Percentiles rank a stretch among this genome's conserved stretches.
Conservation (phyloP, 1,140 invertebrate genomes). For the Zaprionus inermis region DNA sequence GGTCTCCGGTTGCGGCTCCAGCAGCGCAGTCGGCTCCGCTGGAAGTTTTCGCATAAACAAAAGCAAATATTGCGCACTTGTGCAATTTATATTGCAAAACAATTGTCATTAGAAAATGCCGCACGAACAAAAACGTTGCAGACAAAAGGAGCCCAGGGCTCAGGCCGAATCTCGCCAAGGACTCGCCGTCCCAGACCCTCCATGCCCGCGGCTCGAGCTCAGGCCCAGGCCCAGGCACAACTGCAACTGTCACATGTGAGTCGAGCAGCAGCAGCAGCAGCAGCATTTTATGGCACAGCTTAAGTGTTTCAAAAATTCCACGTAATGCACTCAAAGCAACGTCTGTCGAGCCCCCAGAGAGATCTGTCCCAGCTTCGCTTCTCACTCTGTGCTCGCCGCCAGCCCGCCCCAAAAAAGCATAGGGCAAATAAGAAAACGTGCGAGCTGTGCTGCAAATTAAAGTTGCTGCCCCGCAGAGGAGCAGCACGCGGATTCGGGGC, state of each 20-base stretch:
- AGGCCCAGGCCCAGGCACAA: slow-evolving; percentile 47
- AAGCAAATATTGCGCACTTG: slow-evolving; percentile 84
- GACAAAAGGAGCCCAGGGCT: slow-evolving; percentile 64
- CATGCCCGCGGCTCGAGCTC: neutral
- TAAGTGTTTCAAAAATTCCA: slow-evolving; percentile 83
- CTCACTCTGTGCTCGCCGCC: slow-evolving; percentile 2
- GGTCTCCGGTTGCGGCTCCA: slow-evolving; percentile 12
- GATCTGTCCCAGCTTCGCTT: slow-evolving; percentile 5
- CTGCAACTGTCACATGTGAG: slow-evolving; percentile 82
- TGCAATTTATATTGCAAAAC: slow-evolving; percentile 84
- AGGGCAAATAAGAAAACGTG: slow-evolving; percentile 80
- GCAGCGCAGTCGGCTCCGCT: slow-evolving; percentile 47
- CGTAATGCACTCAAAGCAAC: slow-evolving; percentile 82
- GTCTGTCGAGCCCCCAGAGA: slow-evolving; percentile 59
- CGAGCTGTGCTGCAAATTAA: slow-evolving; percentile 75
- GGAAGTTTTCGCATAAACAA: slow-evolving; percentile 82
- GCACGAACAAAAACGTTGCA: slow-evolving; percentile 81
- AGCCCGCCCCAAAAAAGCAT: slow-evolving; percentile 56
- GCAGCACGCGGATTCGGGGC: slow-evolving; percentile 27
- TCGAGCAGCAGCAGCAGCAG: slow-evolving; percentile 48
- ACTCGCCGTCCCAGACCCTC: neutral
- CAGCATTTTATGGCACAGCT: slow-evolving; percentile 81
- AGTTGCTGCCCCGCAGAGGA: slow-evolving; percentile 40
- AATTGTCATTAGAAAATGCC: slow-evolving; percentile 84
- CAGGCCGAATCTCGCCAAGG: slow-evolving; percentile 32